phyloP scores from a whole-genome alignment of 2,888 invertebrate species.

The Lottia scabra region DNA sequence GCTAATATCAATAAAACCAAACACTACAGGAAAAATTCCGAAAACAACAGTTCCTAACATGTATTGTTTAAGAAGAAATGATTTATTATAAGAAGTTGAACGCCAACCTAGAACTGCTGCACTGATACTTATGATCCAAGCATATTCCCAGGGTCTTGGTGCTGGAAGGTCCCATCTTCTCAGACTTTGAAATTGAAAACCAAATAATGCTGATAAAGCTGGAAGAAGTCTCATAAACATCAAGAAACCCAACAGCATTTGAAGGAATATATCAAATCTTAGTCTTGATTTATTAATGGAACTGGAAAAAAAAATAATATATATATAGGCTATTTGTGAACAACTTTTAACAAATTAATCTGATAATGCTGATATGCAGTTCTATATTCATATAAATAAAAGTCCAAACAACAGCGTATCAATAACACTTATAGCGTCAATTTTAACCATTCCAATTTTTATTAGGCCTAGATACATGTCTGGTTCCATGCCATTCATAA shows the following conservation, averaged over 20 bases:
- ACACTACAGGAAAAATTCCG: constrained; percentile 84
- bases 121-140: constrained; percentile 88
- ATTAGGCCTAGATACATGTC: too few species aligned
- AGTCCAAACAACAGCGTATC: too few species aligned
- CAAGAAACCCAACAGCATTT: constrained; percentile 87
- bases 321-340: too few species aligned
- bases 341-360: too few species aligned
- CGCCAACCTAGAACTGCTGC: constrained; percentile 87
- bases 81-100: constrained; percentile 87
- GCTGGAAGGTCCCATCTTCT: constrained; percentile 86
- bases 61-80: constrained; percentile 69
- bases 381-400: too few species aligned
- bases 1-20: constrained; percentile 85
- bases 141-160: constrained; percentile 93
- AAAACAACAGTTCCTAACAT: constrained; percentile 81
- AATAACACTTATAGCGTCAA: too few species aligned
- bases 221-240: constrained; percentile 93
- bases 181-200: constrained; percentile 89
- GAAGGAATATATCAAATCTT: constrained; percentile 93
- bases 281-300: constrained; percentile 95
- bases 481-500: too few species aligned
- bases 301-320: constrained; percentile 75
- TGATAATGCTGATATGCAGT: too few species aligned
- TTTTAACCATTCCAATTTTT: too few species aligned
- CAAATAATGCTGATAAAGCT: constrained; percentile 90